These are phyloP conservation scores for Volucella inanis DNA, from an alignment of 2,888 invertebrate species.

Conservation along the genomic window DNA sequence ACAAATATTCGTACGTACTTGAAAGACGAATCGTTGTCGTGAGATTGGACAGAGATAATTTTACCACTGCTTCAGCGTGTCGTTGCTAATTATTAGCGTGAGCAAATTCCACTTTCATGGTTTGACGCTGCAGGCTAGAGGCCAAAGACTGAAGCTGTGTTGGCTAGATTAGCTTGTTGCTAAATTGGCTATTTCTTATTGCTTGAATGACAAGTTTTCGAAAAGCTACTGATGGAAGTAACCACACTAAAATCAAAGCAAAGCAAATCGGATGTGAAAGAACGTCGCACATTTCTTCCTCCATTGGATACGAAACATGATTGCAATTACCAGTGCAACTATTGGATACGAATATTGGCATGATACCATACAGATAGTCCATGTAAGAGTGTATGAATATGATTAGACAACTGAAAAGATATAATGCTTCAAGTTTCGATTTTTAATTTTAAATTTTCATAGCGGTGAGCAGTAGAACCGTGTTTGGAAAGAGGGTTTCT, in stretches of 20 bases:
- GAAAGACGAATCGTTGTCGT: constrained; percentile 11
- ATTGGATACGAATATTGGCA: no score
- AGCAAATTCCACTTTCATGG: no score
- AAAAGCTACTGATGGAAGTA: background rate
- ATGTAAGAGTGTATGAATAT: no score
- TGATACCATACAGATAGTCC: no score
- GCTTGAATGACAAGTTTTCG: constrained; percentile 12
- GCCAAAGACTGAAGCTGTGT: background rate
- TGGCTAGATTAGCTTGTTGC: background rate
- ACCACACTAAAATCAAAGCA: background rate
- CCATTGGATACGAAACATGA: no score
- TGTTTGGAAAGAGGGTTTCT: constrained; percentile 6
- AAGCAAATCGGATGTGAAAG: constrained; percentile 5
- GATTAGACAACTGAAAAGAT: no score
- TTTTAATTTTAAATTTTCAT: background rate
- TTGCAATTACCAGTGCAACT: no score
- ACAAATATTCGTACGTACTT: constrained; percentile 11
- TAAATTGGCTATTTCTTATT: background rate
- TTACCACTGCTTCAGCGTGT: background rate
- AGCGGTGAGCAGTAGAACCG: background rate
- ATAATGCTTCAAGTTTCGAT: background rate
- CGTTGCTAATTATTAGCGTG: no score
- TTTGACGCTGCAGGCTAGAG: no score
- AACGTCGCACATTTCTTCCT: no score
- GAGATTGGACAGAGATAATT: constrained; percentile 6